A percentile compares a stretch with the other conserved stretches of the same genome.
These are phyloP conservation scores for Azemiops feae DNA, from an alignment of 2,113 vertebrate genomes.

Conservation along the genomic window DNA sequence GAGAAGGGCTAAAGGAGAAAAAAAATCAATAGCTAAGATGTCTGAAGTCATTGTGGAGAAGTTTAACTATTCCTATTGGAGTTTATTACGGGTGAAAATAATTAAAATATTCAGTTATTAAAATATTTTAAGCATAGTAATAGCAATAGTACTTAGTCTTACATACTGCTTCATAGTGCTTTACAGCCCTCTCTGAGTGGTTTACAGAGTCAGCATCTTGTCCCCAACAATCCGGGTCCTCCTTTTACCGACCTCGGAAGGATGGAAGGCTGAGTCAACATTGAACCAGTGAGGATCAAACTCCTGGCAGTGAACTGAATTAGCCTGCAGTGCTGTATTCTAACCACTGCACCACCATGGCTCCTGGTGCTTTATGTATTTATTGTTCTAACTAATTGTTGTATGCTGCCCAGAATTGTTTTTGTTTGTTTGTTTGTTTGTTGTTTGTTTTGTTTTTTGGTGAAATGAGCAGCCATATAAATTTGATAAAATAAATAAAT, in stretches of 20 bases:
- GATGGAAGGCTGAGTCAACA: too few species aligned
- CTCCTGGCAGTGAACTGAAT: too few species aligned
- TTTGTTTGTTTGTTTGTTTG: not conserved
- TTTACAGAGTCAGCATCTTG: too few species aligned
- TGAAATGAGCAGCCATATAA: not conserved
- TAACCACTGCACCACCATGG: too few species aligned
- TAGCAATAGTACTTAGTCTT: too few species aligned
- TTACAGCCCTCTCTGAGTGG: too few species aligned
- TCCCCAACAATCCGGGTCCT: too few species aligned
- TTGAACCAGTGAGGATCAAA: too few species aligned
- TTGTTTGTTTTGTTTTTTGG: too few species aligned
- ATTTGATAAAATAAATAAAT: not conserved
- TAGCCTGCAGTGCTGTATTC: too few species aligned
- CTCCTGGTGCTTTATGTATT: not conserved
- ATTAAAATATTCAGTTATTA: not conserved
- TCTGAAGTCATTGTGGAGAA: not conserved
- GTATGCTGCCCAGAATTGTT: not conserved
- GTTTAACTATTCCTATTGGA: not conserved
- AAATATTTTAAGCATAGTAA: not conserved
- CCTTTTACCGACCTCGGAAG: too few species aligned
- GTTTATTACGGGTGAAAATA: not conserved
- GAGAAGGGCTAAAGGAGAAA: not conserved
- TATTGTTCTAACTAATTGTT: not conserved
- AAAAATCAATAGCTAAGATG: not conserved
- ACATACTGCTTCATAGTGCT: too few species aligned